Conservation (phyloP, 2,113 vertebrate genomes). For the Oreotrochilus melanogaster region DNA sequence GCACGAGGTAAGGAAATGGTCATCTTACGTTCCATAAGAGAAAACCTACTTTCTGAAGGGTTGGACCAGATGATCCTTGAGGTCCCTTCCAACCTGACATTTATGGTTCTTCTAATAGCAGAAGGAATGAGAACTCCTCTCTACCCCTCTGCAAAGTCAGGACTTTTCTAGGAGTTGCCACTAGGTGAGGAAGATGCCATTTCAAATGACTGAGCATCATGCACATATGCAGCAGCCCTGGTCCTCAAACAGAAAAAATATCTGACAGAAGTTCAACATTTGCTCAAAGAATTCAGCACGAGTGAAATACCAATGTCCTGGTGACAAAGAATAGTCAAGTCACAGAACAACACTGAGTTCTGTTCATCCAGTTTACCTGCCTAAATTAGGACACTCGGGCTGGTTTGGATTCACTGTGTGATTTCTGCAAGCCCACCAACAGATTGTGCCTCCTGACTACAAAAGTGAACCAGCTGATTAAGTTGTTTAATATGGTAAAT, state of each 20-base stretch:
- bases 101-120: not conserved
- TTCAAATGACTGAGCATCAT: not conserved
- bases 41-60: not conserved
- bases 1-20: not conserved
- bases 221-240: not conserved
- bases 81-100: no score
- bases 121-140: not conserved
- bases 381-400: not conserved
- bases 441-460: not conserved
- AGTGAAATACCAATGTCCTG: not conserved
- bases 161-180: not conserved
- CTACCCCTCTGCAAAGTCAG: not conserved
- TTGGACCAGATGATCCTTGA: no score
- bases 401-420: not conserved
- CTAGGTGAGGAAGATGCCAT: not conserved
- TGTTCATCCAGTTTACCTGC: not conserved
- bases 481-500: not conserved
- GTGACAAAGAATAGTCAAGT: not conserved
- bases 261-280: not conserved
- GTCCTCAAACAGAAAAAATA: not conserved
- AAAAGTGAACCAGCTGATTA: not conserved
- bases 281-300: not conserved
- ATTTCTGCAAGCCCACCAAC: not conserved
- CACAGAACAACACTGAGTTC: not conserved
- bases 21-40: not conserved